Base-by-base conservation (phyloP, 2,888 invertebrate genomes). In the Blera fallax region DNA sequence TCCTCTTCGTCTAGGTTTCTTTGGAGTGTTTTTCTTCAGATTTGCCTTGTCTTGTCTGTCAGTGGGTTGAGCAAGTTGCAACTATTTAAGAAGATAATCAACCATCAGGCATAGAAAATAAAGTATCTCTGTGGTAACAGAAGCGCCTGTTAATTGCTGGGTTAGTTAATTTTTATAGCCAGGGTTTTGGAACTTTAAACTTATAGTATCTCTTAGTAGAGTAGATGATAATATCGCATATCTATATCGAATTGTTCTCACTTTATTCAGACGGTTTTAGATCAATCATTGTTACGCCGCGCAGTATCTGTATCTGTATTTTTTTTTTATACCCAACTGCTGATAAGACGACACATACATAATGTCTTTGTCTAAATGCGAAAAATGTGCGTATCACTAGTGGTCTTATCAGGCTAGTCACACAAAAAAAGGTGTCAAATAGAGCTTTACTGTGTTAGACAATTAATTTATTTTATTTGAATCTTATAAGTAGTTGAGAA, bases 371-470 rank as follows among this genome's bases (percentile, higher is more conserved):
- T 62, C 65, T 45, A 4, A 43, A 24, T 29, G 45, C 10, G 43
- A 43, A 37, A 58, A 40, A 8, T 45, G 34, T 77, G 65, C 65
- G 77, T 72, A 43, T 52, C 43, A 11, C 34, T 5, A 4, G 48
- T 43, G 45, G 56, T 10, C n/a, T 40, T 48, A 70, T 69, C 62
- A 58, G 2, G 29, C 11, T 24, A 43, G 40, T 65, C 40, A 16
- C 37, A 50, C 8, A 37, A 43, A 43, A 56, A 43, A 77, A 82
- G 70, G 60, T 82, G 82, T 83, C 78, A 72, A 77, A 72, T 67
- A 62, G 29, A 52, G 77, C 82, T 82, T 77, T 32, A 21, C 37
- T 7, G 21, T 58, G 37, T 65, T 58, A 14, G 27, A 45, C 45
- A 27, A 7, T 34, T 64, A 50, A 65, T 58, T 72, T 43, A 43